Percentiles rank a stretch among this genome's conserved stretches.
phyloP scores from a whole-genome alignment of 2,113 vertebrate species.

The Brienomyrus longianalis region DNA sequence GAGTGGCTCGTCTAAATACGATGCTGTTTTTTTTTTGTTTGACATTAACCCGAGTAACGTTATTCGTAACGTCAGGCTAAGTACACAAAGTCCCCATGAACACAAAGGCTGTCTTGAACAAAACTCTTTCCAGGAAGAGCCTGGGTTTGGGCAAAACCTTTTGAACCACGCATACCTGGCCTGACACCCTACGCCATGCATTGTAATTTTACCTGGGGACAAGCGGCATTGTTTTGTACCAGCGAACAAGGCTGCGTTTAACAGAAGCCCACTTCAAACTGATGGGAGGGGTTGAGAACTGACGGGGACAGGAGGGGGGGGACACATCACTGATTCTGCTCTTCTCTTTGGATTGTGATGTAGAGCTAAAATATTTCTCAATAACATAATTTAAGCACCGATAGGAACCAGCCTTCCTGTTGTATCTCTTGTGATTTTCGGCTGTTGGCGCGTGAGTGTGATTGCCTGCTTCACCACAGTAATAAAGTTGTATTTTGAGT shows the following conservation, averaged over 20 bases:
- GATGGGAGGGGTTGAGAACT: neutral
- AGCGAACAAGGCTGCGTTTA: slow-evolving; percentile 6
- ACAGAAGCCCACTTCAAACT: neutral
- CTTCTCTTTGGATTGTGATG: neutral
- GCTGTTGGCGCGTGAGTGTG: neutral
- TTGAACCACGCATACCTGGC: slow-evolving; percentile 5
- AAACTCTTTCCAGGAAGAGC: neutral
- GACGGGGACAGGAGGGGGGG: neutral
- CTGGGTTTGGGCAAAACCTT: neutral
- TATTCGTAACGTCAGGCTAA: neutral
- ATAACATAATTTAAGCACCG: neutral
- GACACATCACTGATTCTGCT: neutral
- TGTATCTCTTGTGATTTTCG: neutral
- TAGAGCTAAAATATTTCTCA: neutral
- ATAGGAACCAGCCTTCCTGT: neutral
- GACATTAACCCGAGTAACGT: neutral
- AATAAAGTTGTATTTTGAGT: neutral
- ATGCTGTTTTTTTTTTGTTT: neutral
- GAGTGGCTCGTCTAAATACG: neutral
- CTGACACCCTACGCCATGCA: neutral
- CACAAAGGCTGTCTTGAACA: slow-evolving; percentile 5
- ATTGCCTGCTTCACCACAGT: neutral
- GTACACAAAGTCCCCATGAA: slow-evolving; percentile 1
- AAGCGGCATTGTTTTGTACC: neutral
- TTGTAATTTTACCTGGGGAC: slow-evolving; percentile 12